A percentile compares a stretch with the other conserved stretches of the same genome.
phyloP scores from a whole-genome alignment of 2,888 invertebrate genomes.

The Oxytorus armatus region DNA sequence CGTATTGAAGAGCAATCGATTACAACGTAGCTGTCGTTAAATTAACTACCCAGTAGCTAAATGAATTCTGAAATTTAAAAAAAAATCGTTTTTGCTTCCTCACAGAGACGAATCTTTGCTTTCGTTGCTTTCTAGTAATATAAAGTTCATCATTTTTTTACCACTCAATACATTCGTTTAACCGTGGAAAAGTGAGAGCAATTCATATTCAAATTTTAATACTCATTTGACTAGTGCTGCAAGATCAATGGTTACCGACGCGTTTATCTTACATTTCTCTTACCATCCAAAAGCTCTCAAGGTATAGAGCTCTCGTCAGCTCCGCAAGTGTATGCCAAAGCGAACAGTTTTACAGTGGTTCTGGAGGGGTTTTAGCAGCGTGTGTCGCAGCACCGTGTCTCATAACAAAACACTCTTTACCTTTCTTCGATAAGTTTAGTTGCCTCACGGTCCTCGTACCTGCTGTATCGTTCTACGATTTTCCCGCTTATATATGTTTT shows the following conservation, averaged over 20 bases:
- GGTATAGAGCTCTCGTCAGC: background rate
- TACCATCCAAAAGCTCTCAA: too few relatives aligned
- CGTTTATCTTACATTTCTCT: too few relatives aligned
- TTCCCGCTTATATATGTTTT: slow-evolving; percentile 22
- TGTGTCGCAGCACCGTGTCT: slow-evolving; percentile 72
- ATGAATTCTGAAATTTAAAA: background rate
- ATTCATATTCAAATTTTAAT: too few relatives aligned
- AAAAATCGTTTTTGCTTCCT: too few relatives aligned
- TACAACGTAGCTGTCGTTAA: slow-evolving; percentile 29
- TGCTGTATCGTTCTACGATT: slow-evolving; percentile 53
- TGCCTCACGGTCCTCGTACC: slow-evolving; percentile 68
- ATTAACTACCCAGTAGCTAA: slow-evolving; percentile 4
- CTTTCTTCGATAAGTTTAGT: slow-evolving; percentile 71
- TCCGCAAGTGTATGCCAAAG: slow-evolving; percentile 42
- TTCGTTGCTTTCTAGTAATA: too few relatives aligned
- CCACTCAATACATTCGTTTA: too few relatives aligned
- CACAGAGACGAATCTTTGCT: too few relatives aligned
- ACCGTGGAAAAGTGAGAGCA: too few relatives aligned
- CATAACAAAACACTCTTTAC: slow-evolving; percentile 70
- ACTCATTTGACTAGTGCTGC: too few relatives aligned
- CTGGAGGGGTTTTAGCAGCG: slow-evolving; percentile 78
- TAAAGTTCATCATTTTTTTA: too few relatives aligned
- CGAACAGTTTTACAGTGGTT: slow-evolving; percentile 54
- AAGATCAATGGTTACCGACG: too few relatives aligned
- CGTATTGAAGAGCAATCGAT: slow-evolving; percentile 43